Evolutionary conservation across 2,797 vertebrate genomes (phyloP), one percentile per base, ranked within the genome.

Genomic region (Synaphobranchus kaupii): DNA sequence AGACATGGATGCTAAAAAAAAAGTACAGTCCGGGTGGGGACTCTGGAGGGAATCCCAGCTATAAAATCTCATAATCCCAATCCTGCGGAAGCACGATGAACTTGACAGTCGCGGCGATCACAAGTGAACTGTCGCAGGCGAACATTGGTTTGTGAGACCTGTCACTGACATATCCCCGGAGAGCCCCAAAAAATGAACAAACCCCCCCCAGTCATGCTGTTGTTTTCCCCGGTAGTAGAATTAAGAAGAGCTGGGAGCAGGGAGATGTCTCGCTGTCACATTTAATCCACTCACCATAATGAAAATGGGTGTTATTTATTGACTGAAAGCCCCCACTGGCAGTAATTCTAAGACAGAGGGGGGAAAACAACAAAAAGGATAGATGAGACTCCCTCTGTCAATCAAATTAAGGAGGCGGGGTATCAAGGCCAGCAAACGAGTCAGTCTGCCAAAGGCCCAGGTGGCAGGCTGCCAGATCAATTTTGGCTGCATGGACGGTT

Each of bases 321-420:
- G 73, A 76, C 73, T n/a, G 39, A 76, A 76, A 39, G 12, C 73
- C 34, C 73, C 73, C 7, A 39, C 13, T 76, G 73, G 20, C 17
- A 44, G 73, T 76, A 22, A 76, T 17, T 22, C 20, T 76, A 44
- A 76, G 73, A 76, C 44, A 13, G 34, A 76, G 34, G 73, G 73
- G 15, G 20, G 2, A 76, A 31, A 76, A 76, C 31, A 76, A 76
- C 15, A 76, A 39, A 76, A 39, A 76, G 73, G 73, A 76, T 39
- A 34, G 31, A 73, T 76, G 73, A 47, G 73, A 76, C 73, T 39
- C 20, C 12, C 15, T 76, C 34, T 22, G 73, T 76, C 73, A 39
- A 76, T 76, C 73, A 76, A 76, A 76, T 76, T 76, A 76, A 76
- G 34, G 73, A 76, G 73, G 73, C 39, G 73, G 73, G 20, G 73